Conservation (phyloP, 2,113 vertebrate genomes). For the Melanerpes aurifrons region DNA sequence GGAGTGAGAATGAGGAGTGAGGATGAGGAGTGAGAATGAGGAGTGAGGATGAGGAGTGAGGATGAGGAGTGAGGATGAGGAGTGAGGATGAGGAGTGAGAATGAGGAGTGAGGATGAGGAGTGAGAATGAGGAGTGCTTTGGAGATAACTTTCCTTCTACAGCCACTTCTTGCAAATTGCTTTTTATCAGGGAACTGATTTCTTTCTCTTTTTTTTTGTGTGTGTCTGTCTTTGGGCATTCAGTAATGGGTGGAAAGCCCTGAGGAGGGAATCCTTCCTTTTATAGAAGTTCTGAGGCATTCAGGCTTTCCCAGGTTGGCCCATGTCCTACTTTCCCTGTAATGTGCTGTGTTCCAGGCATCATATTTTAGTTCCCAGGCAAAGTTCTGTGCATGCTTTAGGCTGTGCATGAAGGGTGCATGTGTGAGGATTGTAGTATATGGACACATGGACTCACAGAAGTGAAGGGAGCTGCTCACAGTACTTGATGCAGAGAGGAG, state of each 20-base stretch:
- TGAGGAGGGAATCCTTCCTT: slow-evolving; percentile 30
- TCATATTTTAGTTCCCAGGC: neutral
- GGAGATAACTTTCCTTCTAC: slow-evolving; percentile 41
- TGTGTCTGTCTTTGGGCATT: slow-evolving; percentile 18
- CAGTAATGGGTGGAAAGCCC: slow-evolving; percentile 41
- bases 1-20: neutral
- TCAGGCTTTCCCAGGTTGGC: neutral
- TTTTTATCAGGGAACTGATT: slow-evolving; percentile 13
- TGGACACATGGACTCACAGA: neutral
- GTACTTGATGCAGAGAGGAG: neutral
- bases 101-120: neutral
- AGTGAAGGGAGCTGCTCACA: neutral
- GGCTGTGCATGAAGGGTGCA: neutral
- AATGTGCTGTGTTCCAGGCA: neutral
- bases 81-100: neutral
- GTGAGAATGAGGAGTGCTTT: neutral
- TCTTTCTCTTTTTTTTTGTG: neutral
- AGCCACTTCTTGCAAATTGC: neutral
- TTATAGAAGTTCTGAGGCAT: neutral
- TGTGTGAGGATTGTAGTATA: neutral
- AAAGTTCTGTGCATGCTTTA: neutral
- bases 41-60: slow-evolving; percentile 8
- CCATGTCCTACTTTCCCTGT: neutral
- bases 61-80: neutral
- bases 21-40: neutral